Evolutionary conservation across 1,140 invertebrate genomes (phyloP).

Genomic region (Macrostomum lignano): DNA sequence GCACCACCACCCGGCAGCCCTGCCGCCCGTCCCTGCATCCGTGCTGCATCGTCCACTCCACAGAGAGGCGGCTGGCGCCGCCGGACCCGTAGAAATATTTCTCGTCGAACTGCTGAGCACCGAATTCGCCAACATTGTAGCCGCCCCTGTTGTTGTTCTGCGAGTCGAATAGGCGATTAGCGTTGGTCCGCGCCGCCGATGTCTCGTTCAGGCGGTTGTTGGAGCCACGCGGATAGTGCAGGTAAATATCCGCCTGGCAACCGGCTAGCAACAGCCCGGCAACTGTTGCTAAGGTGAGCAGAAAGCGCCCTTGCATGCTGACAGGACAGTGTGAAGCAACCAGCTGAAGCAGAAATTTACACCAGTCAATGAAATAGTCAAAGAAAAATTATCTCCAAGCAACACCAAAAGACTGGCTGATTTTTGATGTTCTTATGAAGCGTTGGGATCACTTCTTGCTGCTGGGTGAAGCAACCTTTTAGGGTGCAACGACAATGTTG

Average conservation of each 20-base stretch:
- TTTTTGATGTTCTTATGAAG: too few relatives aligned
- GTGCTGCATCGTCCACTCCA: conserved; percentile 27
- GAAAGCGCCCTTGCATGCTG: too few relatives aligned
- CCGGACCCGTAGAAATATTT: conserved; percentile 22
- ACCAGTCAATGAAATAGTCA: too few relatives aligned
- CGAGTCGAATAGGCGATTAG: conserved; percentile 22
- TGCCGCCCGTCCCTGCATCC: conserved; percentile 22
- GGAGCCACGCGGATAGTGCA: conserved; percentile 18
- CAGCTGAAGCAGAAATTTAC: too few relatives aligned
- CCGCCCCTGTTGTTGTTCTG: conserved; percentile 27
- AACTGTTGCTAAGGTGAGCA: too few relatives aligned
- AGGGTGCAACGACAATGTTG: too few relatives aligned
- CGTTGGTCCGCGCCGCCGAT: conserved; percentile 16
- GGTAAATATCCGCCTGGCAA: conserved; percentile 19
- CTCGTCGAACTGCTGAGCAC: conserved; percentile 9
- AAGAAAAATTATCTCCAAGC: too few relatives aligned
- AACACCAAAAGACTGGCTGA: too few relatives aligned
- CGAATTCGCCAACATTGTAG: conserved; percentile 23
- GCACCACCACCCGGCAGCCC: conserved; percentile 22
- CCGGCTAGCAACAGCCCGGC: background rate
- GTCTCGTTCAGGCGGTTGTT: conserved; percentile 25
- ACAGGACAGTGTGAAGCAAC: too few relatives aligned
- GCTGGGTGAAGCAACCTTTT: too few relatives aligned
- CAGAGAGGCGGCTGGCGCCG: conserved; percentile 12
- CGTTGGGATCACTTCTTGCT: too few relatives aligned